Evolutionary conservation across 2,113 vertebrate genomes (phyloP).

Genomic region (Oceanodroma tethys): DNA sequence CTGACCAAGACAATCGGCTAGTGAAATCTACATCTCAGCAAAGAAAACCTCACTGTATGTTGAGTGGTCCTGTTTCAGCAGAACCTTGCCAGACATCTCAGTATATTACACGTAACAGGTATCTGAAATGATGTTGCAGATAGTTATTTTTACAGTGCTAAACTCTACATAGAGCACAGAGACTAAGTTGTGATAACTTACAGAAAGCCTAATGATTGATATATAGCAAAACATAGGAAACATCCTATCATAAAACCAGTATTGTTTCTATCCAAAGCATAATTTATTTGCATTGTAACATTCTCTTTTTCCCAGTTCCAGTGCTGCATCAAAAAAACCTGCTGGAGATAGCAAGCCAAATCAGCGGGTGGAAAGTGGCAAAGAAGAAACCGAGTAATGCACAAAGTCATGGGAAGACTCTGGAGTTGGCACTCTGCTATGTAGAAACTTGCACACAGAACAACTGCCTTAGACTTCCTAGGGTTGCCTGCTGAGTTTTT

Average conservation of each 20-base stretch:
- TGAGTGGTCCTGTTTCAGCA: slow-evolving; percentile 66
- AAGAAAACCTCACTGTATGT: slow-evolving; percentile 5
- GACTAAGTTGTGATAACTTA: background rate
- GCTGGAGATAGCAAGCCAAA: slow-evolving; percentile 49
- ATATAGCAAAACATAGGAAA: background rate
- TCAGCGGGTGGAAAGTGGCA: slow-evolving; percentile 37
- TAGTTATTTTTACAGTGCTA: background rate
- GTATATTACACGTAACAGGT: slow-evolving; percentile 80
- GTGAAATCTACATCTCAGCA: slow-evolving; percentile 36
- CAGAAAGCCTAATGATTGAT: background rate
- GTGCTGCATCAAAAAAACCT: slow-evolving; percentile 15
- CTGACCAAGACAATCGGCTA: slow-evolving; percentile 62
- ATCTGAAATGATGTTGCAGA: background rate
- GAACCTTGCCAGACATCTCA: slow-evolving; percentile 76
- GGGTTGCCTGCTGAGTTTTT: background rate
- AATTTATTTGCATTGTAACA: background rate
- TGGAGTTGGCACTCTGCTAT: background rate
- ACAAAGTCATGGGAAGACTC: slow-evolving; percentile 33
- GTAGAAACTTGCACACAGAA: slow-evolving; percentile 47
- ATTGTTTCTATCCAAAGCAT: background rate
- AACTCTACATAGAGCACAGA: background rate
- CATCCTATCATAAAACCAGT: background rate
- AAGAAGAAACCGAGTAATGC: slow-evolving; percentile 28
- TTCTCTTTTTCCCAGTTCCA: slow-evolving; percentile 13
- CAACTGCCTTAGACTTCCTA: slow-evolving; percentile 62